These are phyloP conservation scores for Andrena dorsata DNA, from an alignment of 2,888 invertebrate species.

Conservation along the genomic window DNA sequence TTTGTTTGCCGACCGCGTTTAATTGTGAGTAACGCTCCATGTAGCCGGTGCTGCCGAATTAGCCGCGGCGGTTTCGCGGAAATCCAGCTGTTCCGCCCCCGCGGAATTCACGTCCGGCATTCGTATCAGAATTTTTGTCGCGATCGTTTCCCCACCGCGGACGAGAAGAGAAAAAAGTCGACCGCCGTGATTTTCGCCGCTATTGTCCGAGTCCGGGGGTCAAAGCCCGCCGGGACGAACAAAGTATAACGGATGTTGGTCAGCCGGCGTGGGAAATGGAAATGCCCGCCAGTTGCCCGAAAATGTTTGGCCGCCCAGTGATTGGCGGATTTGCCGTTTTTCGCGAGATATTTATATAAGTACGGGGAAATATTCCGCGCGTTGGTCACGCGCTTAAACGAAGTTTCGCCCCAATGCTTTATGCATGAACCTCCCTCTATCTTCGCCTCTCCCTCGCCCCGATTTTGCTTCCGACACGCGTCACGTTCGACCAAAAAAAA, in stretches of 20 bases:
- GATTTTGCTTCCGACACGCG: background rate
- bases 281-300: background rate
- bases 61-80: slow-evolving; percentile 46
- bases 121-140: slow-evolving; percentile 56
- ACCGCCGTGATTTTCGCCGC: slow-evolving; percentile 48
- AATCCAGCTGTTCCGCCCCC: slow-evolving; percentile 13
- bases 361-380: slow-evolving; percentile 25
- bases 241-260: slow-evolving; percentile 46
- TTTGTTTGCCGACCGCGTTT: slow-evolving; percentile 54
- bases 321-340: slow-evolving; percentile 34
- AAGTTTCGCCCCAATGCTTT: slow-evolving; percentile 32
- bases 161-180: slow-evolving; percentile 8
- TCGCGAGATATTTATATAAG: slow-evolving; percentile 46
- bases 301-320: slow-evolving; percentile 16
- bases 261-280: slow-evolving; percentile 1
- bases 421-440: background rate
- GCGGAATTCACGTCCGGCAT: slow-evolving; percentile 17
- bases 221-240: slow-evolving; percentile 28
- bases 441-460: background rate
- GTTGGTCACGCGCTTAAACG: slow-evolving; percentile 32
- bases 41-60: slow-evolving; percentile 43
- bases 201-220: slow-evolving; percentile 36
- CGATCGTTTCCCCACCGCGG: slow-evolving; percentile 14
- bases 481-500: background rate
- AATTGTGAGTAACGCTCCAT: slow-evolving; percentile 50